phyloP scores from a whole-genome alignment of 1,140 invertebrate species.

The Littorina saxatilis region DNA sequence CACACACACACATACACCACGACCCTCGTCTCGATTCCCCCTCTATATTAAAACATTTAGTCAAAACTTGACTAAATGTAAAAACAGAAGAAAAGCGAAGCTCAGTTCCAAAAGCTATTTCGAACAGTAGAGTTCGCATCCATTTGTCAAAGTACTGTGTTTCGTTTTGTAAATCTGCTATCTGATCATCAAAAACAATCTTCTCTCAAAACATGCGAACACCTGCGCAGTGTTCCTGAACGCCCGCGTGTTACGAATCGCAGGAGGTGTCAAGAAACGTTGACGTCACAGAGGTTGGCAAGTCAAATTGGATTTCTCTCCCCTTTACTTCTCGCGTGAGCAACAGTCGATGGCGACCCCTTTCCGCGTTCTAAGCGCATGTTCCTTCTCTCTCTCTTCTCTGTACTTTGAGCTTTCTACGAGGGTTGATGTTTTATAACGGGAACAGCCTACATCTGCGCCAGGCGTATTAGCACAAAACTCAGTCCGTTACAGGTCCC shows the following conservation, averaged over 20 bases:
- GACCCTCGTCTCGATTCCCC: no score
- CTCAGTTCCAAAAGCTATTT: no score
- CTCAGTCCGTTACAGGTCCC: not conserved
- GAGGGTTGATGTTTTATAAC: conserved; percentile 51
- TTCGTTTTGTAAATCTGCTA: no score
- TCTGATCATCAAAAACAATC: no score
- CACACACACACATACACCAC: no score
- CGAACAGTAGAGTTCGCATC: no score
- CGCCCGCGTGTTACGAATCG: conserved; percentile 25
- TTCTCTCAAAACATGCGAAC: not conserved
- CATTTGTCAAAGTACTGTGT: no score
- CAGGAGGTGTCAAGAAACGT: conserved; percentile 29
- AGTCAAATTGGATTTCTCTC: conserved; percentile 41
- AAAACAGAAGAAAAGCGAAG: no score
- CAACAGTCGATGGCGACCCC: conserved; percentile 36
- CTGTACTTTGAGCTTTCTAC: not conserved
- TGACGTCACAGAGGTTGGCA: conserved; percentile 32
- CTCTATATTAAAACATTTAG: no score
- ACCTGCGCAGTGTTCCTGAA: not conserved
- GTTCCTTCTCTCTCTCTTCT: not conserved
- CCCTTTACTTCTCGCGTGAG: conserved; percentile 36
- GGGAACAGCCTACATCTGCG: conserved; percentile 43
- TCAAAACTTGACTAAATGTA: no score
- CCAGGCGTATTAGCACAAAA: not conserved
- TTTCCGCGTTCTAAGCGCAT: conserved; percentile 29